phyloP scores from a whole-genome alignment of 2,113 vertebrate genomes.

The Apus apus region DNA sequence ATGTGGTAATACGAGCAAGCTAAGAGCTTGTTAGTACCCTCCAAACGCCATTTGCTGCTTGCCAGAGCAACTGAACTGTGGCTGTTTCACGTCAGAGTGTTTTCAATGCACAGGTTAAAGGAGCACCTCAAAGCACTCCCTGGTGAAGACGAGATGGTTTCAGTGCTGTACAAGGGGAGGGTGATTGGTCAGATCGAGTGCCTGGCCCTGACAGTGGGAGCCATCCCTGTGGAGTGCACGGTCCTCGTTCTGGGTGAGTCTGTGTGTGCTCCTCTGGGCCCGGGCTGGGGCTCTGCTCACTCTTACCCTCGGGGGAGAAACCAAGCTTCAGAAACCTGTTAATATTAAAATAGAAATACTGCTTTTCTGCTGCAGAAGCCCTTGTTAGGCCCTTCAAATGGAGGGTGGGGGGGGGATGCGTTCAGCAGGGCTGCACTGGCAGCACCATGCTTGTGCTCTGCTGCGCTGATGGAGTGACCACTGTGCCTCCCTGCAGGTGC shows the following conservation, averaged over 20 bases:
- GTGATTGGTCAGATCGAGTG: constrained; percentile 77
- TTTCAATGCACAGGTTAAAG: constrained; percentile 73
- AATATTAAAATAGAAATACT: neutral
- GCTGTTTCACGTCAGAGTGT: neutral
- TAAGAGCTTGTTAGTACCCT: neutral
- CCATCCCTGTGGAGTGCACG: constrained; percentile 68
- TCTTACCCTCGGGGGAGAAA: neutral
- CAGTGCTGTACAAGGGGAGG: constrained; percentile 53
- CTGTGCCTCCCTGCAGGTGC: neutral
- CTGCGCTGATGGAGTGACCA: accelerated
- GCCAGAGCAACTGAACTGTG: accelerated
- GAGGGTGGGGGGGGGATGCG: neutral
- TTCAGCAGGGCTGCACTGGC: neutral
- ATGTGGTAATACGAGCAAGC: accelerated
- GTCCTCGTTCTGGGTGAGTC: constrained; percentile 80
- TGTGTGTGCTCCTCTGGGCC: accelerated
- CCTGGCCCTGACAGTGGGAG: constrained; percentile 74
- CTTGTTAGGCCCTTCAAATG: neutral
- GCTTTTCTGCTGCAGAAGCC: neutral
- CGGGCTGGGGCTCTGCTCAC: accelerated
- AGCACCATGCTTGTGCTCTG: neutral
- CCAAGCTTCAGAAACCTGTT: neutral
- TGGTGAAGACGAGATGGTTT: constrained; percentile 60
- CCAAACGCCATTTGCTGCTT: neutral
- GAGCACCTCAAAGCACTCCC: constrained; percentile 75